phyloP scores from a whole-genome alignment of 2,113 vertebrate species.

The Leiothrix lutea region DNA sequence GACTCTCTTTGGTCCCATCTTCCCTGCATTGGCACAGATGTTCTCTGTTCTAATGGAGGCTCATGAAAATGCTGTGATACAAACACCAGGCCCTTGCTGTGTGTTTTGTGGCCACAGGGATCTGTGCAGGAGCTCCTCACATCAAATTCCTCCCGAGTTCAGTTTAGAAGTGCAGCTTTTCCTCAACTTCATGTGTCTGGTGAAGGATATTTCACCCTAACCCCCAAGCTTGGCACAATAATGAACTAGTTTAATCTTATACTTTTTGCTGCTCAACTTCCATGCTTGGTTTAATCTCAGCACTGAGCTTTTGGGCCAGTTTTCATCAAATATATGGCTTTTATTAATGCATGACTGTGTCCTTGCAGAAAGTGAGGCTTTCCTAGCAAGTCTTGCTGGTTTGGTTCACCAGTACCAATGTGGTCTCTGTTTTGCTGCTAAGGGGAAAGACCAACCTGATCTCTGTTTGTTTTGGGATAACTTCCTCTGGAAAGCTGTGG shows the following conservation, averaged over 20 bases:
- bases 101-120: not conserved
- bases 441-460: not conserved
- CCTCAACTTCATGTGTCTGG: not conserved
- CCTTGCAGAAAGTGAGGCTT: not conserved
- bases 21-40: rapidly evolving
- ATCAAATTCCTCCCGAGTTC: rapidly evolving
- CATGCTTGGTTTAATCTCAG: not conserved
- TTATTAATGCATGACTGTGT: not conserved
- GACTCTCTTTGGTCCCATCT: not conserved
- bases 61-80: not conserved
- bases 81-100: not conserved
- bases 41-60: not conserved
- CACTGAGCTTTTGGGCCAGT: not conserved
- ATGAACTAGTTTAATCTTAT: not conserved
- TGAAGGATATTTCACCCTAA: not conserved
- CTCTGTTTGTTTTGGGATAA: not conserved
- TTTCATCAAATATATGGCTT: not conserved
- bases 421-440: not conserved
- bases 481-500: not conserved
- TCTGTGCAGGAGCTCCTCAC: not conserved
- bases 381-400: not conserved
- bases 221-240: not conserved
- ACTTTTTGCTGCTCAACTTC: not conserved
- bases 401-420: not conserved
- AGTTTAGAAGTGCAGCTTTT: not conserved